These are phyloP conservation scores for Dasypus novemcinctus DNA, from an alignment of 2,113 vertebrate species.

Conservation along the genomic window DNA sequence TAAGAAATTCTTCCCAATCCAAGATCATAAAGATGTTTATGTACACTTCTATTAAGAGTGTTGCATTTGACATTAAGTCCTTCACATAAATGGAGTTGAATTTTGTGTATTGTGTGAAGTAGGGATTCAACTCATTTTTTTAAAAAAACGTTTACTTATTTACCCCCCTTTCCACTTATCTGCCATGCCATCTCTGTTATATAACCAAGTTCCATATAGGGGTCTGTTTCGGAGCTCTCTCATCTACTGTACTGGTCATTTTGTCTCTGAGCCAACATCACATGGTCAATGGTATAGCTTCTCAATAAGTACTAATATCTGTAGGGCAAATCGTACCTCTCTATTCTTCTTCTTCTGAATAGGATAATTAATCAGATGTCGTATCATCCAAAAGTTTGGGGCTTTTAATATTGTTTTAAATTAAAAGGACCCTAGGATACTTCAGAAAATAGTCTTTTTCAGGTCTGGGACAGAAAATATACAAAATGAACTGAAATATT, in stretches of 20 bases:
- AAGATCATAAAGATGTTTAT: not conserved
- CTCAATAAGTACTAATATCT: not conserved
- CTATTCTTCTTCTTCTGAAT: conserved; percentile 36
- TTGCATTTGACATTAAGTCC: conserved; percentile 35
- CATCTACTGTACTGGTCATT: not conserved
- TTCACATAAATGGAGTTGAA: conserved; percentile 29
- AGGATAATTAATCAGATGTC: conserved; percentile 47
- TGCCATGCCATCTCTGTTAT: not conserved
- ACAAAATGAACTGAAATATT: conserved; percentile 23
- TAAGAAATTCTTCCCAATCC: conserved; percentile 13
- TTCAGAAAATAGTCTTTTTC: not conserved
- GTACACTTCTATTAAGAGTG: conserved; percentile 25
- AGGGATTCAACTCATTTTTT: conserved; percentile 28
- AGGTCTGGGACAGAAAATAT: conserved; percentile 20
- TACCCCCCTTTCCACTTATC: not conserved
- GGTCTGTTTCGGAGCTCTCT: not conserved
- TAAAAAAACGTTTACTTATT: not conserved
- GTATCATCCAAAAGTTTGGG: not conserved
- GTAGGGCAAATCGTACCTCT: not conserved
- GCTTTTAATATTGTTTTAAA: conserved; percentile 40
- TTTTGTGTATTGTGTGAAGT: not conserved
- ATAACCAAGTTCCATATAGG: not conserved
- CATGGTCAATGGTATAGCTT: not conserved
- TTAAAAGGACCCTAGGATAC: not conserved
- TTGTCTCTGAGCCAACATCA: not conserved